Percentiles rank a stretch among this genome's conserved stretches.
These are phyloP conservation scores for Tiaroga cobitis DNA, from an alignment of 2,797 vertebrate species.

Conservation along the genomic window DNA sequence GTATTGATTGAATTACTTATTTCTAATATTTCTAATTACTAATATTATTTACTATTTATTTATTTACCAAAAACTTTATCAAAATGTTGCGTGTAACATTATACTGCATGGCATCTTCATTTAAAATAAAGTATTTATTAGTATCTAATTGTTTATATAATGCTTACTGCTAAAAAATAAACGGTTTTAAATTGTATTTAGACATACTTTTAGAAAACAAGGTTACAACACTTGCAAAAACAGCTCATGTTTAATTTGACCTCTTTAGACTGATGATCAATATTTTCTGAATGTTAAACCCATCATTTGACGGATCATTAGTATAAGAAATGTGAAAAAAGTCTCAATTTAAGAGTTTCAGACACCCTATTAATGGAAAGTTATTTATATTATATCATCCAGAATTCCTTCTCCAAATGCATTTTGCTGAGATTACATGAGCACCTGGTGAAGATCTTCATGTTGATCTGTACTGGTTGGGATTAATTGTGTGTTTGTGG, in stretches of 20 bases:
- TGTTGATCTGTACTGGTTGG: neutral
- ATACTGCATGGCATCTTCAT: neutral
- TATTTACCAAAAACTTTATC: too few species aligned
- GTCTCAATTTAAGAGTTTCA: neutral
- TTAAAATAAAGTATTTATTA: neutral
- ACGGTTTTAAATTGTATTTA: neutral
- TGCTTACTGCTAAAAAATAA: neutral
- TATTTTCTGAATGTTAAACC: neutral
- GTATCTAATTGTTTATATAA: neutral
- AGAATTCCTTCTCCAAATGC: neutral
- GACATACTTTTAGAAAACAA: too few species aligned
- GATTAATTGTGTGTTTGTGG: neutral
- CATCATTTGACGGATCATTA: neutral
- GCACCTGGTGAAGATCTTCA: neutral
- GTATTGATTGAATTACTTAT: too few species aligned
- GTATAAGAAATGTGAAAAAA: too few species aligned
- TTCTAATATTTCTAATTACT: neutral
- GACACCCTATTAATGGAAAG: neutral
- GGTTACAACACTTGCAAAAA: neutral
- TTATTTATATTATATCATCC: neutral
- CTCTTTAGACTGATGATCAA: neutral
- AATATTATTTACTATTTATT: too few species aligned
- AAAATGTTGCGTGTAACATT: neutral
- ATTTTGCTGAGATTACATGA: conserved; percentile 5
- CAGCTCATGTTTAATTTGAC: neutral